Percentiles rank a stretch among this genome's conserved stretches.
Conservation (phyloP, 2,888 invertebrate species). For the Drosophila suboccidentalis region DNA sequence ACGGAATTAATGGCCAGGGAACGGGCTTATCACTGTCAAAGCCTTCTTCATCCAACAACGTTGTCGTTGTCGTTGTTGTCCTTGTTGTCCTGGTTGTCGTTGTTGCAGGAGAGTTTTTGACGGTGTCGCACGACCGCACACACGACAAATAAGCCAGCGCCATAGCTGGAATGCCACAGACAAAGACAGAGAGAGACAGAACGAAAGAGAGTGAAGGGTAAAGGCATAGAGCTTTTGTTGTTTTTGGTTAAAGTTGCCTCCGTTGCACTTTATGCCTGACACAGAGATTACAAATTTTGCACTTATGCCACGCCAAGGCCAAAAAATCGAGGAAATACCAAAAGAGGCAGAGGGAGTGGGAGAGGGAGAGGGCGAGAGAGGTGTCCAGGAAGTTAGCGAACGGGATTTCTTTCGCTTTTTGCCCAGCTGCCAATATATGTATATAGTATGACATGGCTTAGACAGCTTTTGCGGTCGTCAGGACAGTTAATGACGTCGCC, state of each 20-base stretch:
- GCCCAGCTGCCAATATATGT: slow-evolving; percentile 41
- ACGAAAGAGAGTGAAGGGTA: neutral
- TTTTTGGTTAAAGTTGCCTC: slow-evolving; percentile 16
- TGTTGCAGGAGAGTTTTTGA: slow-evolving; percentile 19
- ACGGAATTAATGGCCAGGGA: slow-evolving; percentile 56
- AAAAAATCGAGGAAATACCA: slow-evolving; percentile 30
- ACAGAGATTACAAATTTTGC: slow-evolving; percentile 78
- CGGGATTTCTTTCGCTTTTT: slow-evolving; percentile 52
- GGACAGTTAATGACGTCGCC: slow-evolving; percentile 59
- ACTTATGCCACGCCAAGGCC: slow-evolving; percentile 62
- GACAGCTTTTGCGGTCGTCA: slow-evolving; percentile 71
- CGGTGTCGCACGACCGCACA: slow-evolving; percentile 33
- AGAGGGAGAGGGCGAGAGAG: neutral
- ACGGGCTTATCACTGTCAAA: slow-evolving; percentile 65
- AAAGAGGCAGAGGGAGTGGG: neutral
- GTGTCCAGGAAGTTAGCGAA: slow-evolving; percentile 5
- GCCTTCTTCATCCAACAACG: slow-evolving; percentile 25
- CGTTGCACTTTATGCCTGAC: slow-evolving; percentile 56
- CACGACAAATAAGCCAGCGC: slow-evolving; percentile 31
- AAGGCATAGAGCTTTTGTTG: slow-evolving; percentile 11
- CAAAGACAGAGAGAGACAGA: neutral
- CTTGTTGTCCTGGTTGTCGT: neutral
- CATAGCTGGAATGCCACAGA: slow-evolving; percentile 17
- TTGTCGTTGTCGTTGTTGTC: slow-evolving; percentile 1
- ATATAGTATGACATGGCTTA: slow-evolving; percentile 58